Base-by-base conservation (phyloP, 2,113 vertebrate species). In the Campylomormyrus tamandua region DNA sequence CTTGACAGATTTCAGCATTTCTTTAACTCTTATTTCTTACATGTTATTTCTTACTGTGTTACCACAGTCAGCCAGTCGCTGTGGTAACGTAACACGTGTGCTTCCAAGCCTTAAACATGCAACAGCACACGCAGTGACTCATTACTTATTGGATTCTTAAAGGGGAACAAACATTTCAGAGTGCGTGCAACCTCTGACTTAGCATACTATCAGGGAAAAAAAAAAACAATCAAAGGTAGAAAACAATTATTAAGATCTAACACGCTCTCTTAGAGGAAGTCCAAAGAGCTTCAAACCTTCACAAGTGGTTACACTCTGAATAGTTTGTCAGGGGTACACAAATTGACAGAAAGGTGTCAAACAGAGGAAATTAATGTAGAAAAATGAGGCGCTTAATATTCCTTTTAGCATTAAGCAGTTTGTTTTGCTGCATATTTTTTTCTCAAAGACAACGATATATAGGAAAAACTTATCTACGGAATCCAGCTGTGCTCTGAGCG, bases 391-490 rank as follows among this genome's bases (percentile, higher is more conserved):
- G 45, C 77, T 83, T 85, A 27, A 74, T 11, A 83, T 45, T 62
- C 27, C 24, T 35, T 77, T 58, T 24, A 10, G 17, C 9, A 45
- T 17, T 45, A 85, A 85, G 42, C 42, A 15, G 89, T 85, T 89
- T 53, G 77, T 56, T 89, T 89, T 89, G 52, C 89, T 89, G 89
- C 53, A 84, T 31, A 24, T 52, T 80, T n/a, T 80, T 74, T 42
- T 70, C 62, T 70, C 10, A 70, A 70, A 70, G n/a, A 70, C 62
- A 83, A 83, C 77, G 77, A 83, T 83, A 83, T 31, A 70, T 27
- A 85, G 17, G 31, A 52, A 52, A 19, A 19, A 87, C 48, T 24
- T 52, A 27, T 48, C 48, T 52, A 24, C 24, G 5, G 85, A n/a
- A 35, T 84, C 83, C 48, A 87, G 85, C 85, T 87, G 46, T 31